Conservation (phyloP, 2,888 invertebrate genomes). For the Scaptomyza flava region DNA sequence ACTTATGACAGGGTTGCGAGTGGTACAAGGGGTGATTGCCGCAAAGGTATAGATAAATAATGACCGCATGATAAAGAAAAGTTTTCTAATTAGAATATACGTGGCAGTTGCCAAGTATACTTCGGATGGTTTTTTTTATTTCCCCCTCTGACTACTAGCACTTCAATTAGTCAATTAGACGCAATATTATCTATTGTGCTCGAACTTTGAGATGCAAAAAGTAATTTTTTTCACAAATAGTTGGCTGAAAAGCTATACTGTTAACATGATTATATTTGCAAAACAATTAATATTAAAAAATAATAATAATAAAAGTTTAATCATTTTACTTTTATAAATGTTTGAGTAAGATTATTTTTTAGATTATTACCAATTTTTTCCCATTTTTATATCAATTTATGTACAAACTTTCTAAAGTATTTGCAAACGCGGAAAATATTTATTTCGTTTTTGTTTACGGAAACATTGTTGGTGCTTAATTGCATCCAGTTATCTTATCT, state of each 20-base stretch:
- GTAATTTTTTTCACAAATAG: not conserved
- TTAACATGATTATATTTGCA: too few species aligned
- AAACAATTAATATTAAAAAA: too few species aligned
- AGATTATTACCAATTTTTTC: too few species aligned
- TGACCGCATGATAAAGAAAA: constrained; percentile 46
- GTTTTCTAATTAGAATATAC: constrained; percentile 72
- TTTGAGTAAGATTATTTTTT: too few species aligned
- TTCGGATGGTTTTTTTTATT: constrained; percentile 14
- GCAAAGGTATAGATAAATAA: constrained; percentile 55
- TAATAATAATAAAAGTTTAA: too few species aligned
- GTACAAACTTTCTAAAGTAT: not conserved
- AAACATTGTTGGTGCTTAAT: not conserved
- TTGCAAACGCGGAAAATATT: not conserved
- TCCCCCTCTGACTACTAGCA: not conserved
- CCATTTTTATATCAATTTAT: not conserved
- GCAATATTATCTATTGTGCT: constrained; percentile 17
- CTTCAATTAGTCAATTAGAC: constrained; percentile 40
- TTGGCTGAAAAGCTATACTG: too few species aligned
- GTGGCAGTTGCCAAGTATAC: constrained; percentile 36
- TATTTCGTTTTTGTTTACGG: too few species aligned
- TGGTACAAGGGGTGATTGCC: not conserved
- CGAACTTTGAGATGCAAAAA: not conserved
- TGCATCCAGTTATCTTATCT: not conserved
- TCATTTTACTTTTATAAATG: too few species aligned
- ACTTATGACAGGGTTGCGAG: constrained; percentile 35